Evolutionary conservation across 2,888 invertebrate species (phyloP).

Genomic region (Mactromeris polynyma): DNA sequence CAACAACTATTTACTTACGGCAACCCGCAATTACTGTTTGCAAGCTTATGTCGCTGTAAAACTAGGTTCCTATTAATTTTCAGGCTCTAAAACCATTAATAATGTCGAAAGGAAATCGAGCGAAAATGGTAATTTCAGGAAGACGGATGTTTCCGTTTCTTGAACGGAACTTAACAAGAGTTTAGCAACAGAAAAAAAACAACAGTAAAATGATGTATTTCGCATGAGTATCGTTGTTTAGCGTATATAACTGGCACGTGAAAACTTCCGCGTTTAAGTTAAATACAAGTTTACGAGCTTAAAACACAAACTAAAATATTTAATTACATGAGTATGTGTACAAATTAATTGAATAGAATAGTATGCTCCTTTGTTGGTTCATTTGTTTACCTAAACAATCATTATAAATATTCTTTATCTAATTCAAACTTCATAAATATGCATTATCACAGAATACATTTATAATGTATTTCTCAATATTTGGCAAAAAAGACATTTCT

Average conservation of each 20-base stretch:
- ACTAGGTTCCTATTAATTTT: conserved; percentile 62
- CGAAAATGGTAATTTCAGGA: conserved; percentile 46
- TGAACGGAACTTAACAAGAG: conserved; percentile 7
- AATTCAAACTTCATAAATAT: no score
- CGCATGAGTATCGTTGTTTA: not conserved
- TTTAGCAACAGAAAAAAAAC: conserved; percentile 2
- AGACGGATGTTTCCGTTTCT: conserved; percentile 29
- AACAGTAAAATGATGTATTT: not conserved
- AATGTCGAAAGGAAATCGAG: conserved; percentile 56
- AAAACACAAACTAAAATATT: not conserved
- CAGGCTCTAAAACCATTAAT: conserved; percentile 53
- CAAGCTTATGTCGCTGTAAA: conserved; percentile 39
- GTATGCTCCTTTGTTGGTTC: no score
- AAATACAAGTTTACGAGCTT: not conserved
- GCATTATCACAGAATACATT: no score
- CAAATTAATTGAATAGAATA: no score
- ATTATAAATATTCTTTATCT: no score
- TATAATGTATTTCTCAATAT: no score
- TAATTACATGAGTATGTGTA: no score
- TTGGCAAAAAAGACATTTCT: no score
- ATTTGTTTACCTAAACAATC: no score
- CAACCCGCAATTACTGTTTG: conserved; percentile 58
- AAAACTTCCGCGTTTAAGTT: not conserved
- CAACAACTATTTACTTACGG: conserved; percentile 70
- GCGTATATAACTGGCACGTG: not conserved